Base-by-base conservation (phyloP, 2,113 vertebrate species). In the Perca fluviatilis region DNA sequence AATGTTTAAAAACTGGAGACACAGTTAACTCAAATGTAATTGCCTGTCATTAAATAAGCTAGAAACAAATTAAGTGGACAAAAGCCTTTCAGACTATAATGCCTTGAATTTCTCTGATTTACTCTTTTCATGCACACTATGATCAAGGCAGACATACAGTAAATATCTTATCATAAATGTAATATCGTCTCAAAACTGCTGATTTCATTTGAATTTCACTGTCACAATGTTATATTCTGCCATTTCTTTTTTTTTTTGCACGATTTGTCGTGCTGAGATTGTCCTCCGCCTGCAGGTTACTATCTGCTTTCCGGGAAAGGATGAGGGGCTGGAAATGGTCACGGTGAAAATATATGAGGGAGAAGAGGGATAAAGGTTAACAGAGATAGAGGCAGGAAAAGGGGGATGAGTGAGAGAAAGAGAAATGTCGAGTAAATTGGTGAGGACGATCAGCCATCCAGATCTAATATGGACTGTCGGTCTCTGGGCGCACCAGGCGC, bases 371-470 rank as follows among this genome's bases (percentile, higher is more conserved):
- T 66, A 58, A 66, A 79, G 75, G 25, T 67, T 80, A 77, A 51
- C 33, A 15, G 56, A 82, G 51, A 73, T n/a, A 57, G 46, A 79
- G 12, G 60, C 9, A 49, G n/a, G 64, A 53, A 61, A 56, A 47
- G 33, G 19, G 9, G 62, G 58, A 53, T 57, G 53, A 57, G 56
- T 33, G 64, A 70, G 57, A 54, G 65, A 54, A 13, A 30, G 60
- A 79, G 61, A 61, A 19, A 70, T 79, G 73, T 70, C 69, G 54
- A 79, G 40, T 62, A 85, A 83, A 88, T 86, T 82, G 82, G 79
- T 54, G 64, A 60, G 57, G 54, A 88, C 50, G 70, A 76, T 74
- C 82, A 87, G 30, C 64, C 84, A 69, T 65, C 63, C 84, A 62
- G 61, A 87, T 79, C 80, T 80, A 79, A 83, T 87, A 71, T 3